These are phyloP conservation scores for Catocala fraxini DNA, from an alignment of 2,888 invertebrate species.

Conservation along the genomic window DNA sequence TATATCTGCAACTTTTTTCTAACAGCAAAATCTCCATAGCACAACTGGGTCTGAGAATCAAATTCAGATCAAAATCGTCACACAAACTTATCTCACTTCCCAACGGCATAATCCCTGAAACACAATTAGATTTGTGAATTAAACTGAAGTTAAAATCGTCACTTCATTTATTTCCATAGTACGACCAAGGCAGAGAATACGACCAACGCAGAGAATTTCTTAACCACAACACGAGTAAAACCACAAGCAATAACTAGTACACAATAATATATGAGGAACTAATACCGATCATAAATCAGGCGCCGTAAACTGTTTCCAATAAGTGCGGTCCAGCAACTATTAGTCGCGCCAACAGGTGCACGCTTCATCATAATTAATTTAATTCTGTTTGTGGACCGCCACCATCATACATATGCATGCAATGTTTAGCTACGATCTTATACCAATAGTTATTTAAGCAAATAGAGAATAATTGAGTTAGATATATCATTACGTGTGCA, in stretches of 20 bases:
- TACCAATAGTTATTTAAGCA: slow-evolving; percentile 39
- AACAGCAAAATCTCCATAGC: too few relatives aligned
- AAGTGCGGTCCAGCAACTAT: slow-evolving; percentile 51
- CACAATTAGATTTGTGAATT: too few relatives aligned
- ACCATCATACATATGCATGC: slow-evolving; percentile 50
- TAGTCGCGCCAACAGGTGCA: slow-evolving; percentile 59
- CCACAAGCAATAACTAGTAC: slow-evolving; percentile 27
- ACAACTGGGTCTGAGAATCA: too few relatives aligned
- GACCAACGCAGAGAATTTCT: too few relatives aligned
- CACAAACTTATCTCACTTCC: too few relatives aligned
- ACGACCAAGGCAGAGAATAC: too few relatives aligned
- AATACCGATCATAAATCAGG: slow-evolving; percentile 43
- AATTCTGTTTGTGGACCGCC: slow-evolving; percentile 49
- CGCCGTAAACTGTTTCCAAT: slow-evolving; percentile 43
- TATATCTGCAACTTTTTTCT: too few relatives aligned
- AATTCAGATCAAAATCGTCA: too few relatives aligned
- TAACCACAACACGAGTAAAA: neutral
- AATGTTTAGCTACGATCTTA: slow-evolving; percentile 24
- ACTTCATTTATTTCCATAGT: too few relatives aligned
- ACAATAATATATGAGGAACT: slow-evolving; percentile 32
- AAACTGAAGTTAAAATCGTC: too few relatives aligned
- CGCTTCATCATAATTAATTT: slow-evolving; percentile 62
- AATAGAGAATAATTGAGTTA: slow-evolving; percentile 36
- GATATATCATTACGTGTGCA: neutral
- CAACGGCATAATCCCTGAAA: too few relatives aligned